Percentiles rank a stretch among this genome's conserved stretches.
Evolutionary conservation across 2,888 invertebrate genomes (phyloP).

Genomic region (Patella caerulea): DNA sequence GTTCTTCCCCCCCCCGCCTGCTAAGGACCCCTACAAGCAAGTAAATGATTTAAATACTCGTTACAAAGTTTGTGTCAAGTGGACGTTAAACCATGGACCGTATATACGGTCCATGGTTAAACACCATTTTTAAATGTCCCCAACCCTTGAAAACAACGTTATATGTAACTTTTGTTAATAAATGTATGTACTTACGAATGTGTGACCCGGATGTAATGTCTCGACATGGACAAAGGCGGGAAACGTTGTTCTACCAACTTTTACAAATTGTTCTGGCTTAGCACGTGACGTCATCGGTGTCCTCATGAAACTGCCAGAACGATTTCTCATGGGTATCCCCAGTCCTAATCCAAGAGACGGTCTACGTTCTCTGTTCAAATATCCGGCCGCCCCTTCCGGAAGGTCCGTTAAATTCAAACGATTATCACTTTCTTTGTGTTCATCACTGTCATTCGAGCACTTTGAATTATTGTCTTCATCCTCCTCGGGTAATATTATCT

Average conservation of each 20-base stretch:
- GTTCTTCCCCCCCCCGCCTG: too few relatives aligned
- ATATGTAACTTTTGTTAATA: too few relatives aligned
- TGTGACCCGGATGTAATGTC: conserved; percentile 62
- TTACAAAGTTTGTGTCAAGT: too few relatives aligned
- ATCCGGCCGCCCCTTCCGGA: not conserved
- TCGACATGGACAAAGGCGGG: conserved; percentile 69
- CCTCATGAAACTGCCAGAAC: conserved; percentile 29
- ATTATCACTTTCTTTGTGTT: conserved; percentile 8
- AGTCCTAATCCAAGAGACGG: not conserved
- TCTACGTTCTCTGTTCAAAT: not conserved
- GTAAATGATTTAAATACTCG: too few relatives aligned
- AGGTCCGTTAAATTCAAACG: not conserved
- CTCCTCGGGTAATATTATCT: not conserved
- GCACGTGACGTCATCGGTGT: conserved; percentile 19
- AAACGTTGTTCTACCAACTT: conserved; percentile 28
- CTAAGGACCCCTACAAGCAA: too few relatives aligned
- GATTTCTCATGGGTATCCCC: conserved; percentile 2
- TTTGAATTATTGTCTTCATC: conserved; percentile 3
- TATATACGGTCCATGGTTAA: too few relatives aligned
- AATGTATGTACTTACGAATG: conserved; percentile 58
- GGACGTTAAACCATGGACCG: too few relatives aligned
- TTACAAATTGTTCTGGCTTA: not conserved
- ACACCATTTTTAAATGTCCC: too few relatives aligned
- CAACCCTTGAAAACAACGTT: too few relatives aligned
- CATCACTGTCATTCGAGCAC: not conserved